These are phyloP conservation scores for Anaspis maculata DNA, from an alignment of 2,888 invertebrate genomes.

Conservation along the genomic window DNA sequence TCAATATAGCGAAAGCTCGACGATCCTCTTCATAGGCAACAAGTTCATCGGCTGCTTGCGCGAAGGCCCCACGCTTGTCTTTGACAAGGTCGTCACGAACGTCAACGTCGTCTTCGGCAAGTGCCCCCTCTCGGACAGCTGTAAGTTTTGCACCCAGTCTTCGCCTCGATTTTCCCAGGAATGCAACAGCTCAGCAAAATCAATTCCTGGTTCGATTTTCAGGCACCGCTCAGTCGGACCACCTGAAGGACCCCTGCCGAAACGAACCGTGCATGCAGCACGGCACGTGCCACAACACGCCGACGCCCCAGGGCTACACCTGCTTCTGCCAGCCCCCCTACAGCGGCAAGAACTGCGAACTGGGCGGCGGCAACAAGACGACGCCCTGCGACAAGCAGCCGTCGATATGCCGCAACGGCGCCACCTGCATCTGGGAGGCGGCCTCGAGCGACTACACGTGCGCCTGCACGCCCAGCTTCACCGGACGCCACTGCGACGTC, in stretches of 20 bases:
- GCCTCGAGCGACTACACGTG: constrained; percentile 64
- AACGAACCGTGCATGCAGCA: constrained; percentile 78
- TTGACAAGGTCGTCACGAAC: constrained; percentile 52
- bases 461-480: constrained; percentile 58
- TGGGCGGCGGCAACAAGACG: constrained; percentile 68
- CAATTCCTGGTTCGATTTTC: background rate
- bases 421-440: constrained; percentile 58
- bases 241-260: constrained; percentile 54
- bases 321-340: constrained; percentile 80
- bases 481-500: constrained; percentile 63
- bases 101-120: constrained; percentile 65
- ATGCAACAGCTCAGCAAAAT: too few relatives aligned
- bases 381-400: constrained; percentile 55
- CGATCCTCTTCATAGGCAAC: constrained; percentile 69
- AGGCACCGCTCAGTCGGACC: background rate
- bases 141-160: constrained; percentile 42
- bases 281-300: constrained; percentile 68
- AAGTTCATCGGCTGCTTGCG: constrained; percentile 76
- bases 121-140: constrained; percentile 69
- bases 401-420: constrained; percentile 65
- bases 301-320: constrained; percentile 71
- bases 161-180: too few relatives aligned
- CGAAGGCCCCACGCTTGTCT: constrained; percentile 80
- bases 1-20: constrained; percentile 62
- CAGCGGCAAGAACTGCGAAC: constrained; percentile 80